Conservation (phyloP, 2,888 invertebrate genomes). For the Syrista parreyssii region DNA sequence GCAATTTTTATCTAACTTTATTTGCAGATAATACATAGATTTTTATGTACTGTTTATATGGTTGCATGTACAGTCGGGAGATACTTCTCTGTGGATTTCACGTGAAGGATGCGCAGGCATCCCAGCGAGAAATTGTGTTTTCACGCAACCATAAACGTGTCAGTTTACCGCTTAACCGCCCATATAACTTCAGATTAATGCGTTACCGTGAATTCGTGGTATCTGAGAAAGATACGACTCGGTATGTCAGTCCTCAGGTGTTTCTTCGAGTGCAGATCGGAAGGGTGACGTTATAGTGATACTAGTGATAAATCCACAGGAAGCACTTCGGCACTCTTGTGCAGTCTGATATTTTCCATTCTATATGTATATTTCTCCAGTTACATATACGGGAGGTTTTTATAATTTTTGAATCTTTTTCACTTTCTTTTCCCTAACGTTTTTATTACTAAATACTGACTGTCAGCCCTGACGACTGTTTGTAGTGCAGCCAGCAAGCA, state of each 20-base stretch:
- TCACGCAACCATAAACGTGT: conserved; percentile 35
- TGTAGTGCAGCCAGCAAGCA: background rate
- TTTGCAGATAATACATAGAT: background rate
- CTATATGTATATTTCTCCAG: too few relatives aligned
- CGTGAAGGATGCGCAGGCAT: conserved; percentile 29
- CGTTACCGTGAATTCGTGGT: conserved; percentile 13
- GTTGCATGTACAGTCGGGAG: background rate
- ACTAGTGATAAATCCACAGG: background rate
- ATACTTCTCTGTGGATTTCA: background rate
- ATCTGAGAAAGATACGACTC: conserved; percentile 13
- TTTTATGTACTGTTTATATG: background rate
- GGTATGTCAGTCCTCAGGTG: conserved; percentile 29
- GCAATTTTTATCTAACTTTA: background rate
- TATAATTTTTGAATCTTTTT: background rate
- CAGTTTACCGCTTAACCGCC: conserved; percentile 32
- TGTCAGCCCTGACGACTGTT: background rate
- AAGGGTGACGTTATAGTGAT: background rate
- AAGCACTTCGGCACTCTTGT: too few relatives aligned
- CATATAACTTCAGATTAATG: conserved; percentile 40
- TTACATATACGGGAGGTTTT: too few relatives aligned
- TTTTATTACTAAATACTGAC: background rate
- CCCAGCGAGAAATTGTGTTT: conserved; percentile 37
- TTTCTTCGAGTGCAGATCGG: conserved; percentile 17
- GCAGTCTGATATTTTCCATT: too few relatives aligned
- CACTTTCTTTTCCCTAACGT: background rate